Percentiles rank a stretch among this genome's conserved stretches.
phyloP scores from a whole-genome alignment of 1,140 invertebrate species.

The Thaumetopoea pityocampa region DNA sequence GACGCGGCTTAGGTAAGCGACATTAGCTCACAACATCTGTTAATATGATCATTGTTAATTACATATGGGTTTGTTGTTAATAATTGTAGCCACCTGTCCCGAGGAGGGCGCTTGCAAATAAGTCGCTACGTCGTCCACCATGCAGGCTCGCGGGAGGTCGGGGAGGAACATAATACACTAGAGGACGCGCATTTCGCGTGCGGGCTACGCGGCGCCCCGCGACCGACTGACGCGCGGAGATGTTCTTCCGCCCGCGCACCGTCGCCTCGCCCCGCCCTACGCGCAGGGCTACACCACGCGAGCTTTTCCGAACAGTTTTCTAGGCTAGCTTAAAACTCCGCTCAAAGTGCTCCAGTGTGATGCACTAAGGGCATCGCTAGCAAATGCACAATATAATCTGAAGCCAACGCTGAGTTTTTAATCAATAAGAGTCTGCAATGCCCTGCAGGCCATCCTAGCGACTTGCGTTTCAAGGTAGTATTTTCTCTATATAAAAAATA shows the following conservation, averaged over 20 bases:
- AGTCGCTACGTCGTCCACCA: conserved; percentile 73
- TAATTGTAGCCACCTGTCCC: conserved; percentile 74
- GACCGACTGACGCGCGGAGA: conserved; percentile 47
- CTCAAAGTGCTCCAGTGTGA: too few species aligned
- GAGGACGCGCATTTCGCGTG: conserved; percentile 65
- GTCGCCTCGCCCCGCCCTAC: conserved; percentile 17
- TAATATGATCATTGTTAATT: conserved; percentile 76
- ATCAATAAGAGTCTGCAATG: too few species aligned
- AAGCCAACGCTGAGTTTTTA: too few species aligned
- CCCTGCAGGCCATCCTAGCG: too few species aligned
- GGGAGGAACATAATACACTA: conserved; percentile 73
- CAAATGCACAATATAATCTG: too few species aligned
- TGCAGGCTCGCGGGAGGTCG: conserved; percentile 71
- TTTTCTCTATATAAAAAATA: too few species aligned
- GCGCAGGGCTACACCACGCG: conserved; percentile 38
- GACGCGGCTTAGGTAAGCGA: conserved; percentile 60
- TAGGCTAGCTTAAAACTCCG: conserved; percentile 9
- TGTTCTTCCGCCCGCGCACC: too few species aligned
- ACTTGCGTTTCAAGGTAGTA: too few species aligned
- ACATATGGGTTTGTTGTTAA: conserved; percentile 74
- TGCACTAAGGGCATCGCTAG: too few species aligned
- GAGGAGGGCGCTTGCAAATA: conserved; percentile 72
- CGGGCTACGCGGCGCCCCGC: conserved; percentile 64
- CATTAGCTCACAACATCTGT: conserved; percentile 74
- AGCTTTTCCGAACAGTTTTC: conserved; percentile 54